Conservation (phyloP, 2,888 invertebrate genomes). For the Geophilus truncorum region DNA sequence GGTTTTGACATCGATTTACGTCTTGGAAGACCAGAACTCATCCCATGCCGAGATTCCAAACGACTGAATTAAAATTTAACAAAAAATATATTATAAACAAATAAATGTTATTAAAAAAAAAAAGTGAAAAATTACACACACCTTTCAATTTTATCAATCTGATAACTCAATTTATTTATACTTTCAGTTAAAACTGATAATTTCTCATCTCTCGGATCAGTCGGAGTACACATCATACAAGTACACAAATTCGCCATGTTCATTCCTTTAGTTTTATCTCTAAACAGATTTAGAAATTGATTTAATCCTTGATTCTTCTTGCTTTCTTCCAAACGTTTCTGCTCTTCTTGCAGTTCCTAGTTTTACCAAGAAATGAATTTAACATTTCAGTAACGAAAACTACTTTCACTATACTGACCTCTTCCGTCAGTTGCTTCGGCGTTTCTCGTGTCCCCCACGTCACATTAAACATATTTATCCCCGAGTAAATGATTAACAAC, state of each 20-base stretch:
- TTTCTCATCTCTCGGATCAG: constrained; percentile 79
- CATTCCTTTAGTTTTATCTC: constrained; percentile 34
- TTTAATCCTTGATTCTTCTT: constrained; percentile 77
- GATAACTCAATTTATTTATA: constrained; percentile 55
- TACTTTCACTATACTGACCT: not conserved
- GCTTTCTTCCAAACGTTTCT: constrained; percentile 73
- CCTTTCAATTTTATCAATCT: constrained; percentile 55
- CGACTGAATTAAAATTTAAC: constrained; percentile 33
- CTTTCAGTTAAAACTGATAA: not conserved
- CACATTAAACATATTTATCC: constrained; percentile 88
- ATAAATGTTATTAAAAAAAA: not conserved
- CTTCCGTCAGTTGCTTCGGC: constrained; percentile 45
- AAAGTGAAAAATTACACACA: not conserved
- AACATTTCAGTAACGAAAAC: too few species aligned
- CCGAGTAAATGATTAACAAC: constrained; percentile 81
- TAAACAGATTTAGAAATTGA: constrained; percentile 55
- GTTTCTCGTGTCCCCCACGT: constrained; percentile 91
- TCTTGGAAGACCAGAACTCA: not conserved
- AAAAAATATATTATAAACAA: not conserved
- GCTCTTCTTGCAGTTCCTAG: constrained; percentile 81
- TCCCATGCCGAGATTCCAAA: not conserved
- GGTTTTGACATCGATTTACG: not conserved
- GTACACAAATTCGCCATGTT: constrained; percentile 55
- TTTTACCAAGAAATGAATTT: too few species aligned
- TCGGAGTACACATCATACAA: constrained; percentile 83